Percentiles rank a stretch among this genome's conserved stretches.
These are phyloP conservation scores for Antheraea assamensis DNA, from an alignment of 2,888 invertebrate genomes.

Conservation along the genomic window DNA sequence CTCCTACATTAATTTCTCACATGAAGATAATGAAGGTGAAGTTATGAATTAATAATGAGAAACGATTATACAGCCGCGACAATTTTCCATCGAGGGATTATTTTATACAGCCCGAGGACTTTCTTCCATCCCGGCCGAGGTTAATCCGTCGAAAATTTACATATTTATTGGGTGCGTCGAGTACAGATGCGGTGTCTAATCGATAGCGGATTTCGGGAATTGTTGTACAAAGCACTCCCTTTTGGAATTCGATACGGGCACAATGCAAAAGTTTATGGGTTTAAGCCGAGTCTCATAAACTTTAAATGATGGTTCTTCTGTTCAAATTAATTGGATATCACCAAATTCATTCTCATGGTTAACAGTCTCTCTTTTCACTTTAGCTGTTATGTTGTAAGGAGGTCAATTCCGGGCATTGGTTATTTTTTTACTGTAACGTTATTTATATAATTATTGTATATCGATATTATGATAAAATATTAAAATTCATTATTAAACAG, in stretches of 20 bases:
- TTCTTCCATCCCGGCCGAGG: slow-evolving; percentile 37
- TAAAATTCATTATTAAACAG: background rate
- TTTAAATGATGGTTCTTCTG: background rate
- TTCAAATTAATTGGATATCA: too few species aligned
- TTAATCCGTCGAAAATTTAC: slow-evolving; percentile 64
- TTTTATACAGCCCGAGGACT: slow-evolving; percentile 28
- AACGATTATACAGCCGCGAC: slow-evolving; percentile 38
- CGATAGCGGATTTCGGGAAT: slow-evolving; percentile 49
- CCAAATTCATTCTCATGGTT: too few species aligned
- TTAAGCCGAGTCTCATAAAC: background rate
- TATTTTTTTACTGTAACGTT: too few species aligned
- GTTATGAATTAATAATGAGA: slow-evolving; percentile 31
- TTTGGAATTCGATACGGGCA: slow-evolving; percentile 28
- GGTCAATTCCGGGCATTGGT: too few species aligned
- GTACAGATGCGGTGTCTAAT: slow-evolving; percentile 63
- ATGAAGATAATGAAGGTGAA: background rate
- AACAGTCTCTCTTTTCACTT: too few species aligned
- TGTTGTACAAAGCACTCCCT: slow-evolving; percentile 36
- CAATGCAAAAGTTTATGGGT: slow-evolving; percentile 40
- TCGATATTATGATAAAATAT: background rate
- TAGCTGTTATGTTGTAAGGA: too few species aligned
- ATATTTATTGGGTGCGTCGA: slow-evolving; percentile 68
- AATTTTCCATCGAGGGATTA: slow-evolving; percentile 33
- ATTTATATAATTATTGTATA: background rate
- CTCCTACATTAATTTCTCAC: background rate